Conservation (phyloP, 35 echinoderm and acorn worm genomes). For the Anneissia japonica region DNA sequence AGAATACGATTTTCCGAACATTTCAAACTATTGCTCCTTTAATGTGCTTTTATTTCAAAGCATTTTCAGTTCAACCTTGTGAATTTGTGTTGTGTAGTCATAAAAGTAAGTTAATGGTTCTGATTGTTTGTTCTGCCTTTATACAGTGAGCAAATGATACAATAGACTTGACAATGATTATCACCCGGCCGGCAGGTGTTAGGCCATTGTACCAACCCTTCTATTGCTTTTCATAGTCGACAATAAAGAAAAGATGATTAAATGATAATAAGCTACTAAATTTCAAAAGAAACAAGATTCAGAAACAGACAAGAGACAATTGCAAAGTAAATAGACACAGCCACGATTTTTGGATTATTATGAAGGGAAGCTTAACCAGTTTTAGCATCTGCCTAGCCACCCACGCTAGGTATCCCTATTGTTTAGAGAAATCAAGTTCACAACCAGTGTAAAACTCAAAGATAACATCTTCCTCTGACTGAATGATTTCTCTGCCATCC, state of each 20-base stretch:
- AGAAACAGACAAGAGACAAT: not conserved
- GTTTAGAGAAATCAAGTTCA: not conserved
- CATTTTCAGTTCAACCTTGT: not conserved
- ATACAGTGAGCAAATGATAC: not conserved
- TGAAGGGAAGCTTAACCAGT: not conserved
- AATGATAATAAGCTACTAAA: not conserved
- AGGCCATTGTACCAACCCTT: not conserved
- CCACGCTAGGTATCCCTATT: not conserved
- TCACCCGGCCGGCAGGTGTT: not conserved
- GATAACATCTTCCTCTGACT: not conserved
- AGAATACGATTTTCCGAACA: not conserved
- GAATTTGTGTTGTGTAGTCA: not conserved
- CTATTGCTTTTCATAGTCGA: not conserved
- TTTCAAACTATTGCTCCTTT: not conserved
- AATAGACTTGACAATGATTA: not conserved
- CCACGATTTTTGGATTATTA: not conserved
- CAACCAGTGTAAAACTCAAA: not conserved
- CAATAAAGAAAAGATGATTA: conserved; percentile 2
- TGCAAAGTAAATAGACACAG: not conserved
- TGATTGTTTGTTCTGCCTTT: not conserved
- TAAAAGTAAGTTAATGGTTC: not conserved
- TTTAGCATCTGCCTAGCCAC: not conserved
- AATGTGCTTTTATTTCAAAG: not conserved
- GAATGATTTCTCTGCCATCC: not conserved
- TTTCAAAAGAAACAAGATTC: not conserved